Percentiles rank a stretch among this genome's conserved stretches.
Conservation (phyloP, 2,113 vertebrate species). For the pig (Sus scrofa) region DNA sequence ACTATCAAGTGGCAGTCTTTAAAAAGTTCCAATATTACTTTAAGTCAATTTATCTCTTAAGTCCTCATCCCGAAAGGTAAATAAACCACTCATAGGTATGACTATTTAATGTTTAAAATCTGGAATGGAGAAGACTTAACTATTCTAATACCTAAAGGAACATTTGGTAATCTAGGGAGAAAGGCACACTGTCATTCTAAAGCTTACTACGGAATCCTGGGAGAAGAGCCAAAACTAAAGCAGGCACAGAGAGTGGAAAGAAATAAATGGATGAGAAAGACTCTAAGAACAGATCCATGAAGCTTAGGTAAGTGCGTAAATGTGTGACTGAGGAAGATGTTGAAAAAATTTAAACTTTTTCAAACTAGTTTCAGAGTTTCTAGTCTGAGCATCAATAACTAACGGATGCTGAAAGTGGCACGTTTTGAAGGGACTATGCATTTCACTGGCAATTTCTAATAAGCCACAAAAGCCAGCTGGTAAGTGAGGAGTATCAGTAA, state of each 20-base stretch:
- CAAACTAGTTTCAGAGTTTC: not conserved
- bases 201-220: not conserved
- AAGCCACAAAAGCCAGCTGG: not conserved
- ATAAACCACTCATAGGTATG: conserved; percentile 48
- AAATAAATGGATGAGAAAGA: not conserved
- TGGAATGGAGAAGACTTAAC: conserved; percentile 22
- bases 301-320: not conserved
- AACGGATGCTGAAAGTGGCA: not conserved
- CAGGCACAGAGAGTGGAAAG: not conserved
- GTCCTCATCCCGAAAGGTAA: conserved; percentile 29
- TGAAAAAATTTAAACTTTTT: conserved; percentile 16
- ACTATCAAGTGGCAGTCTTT: conserved; percentile 15
- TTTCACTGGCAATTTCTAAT: not conserved
- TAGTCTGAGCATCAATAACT: not conserved
- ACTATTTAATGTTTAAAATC: conserved; percentile 33
- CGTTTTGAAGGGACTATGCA: not conserved
- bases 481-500: not conserved
- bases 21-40: conserved; percentile 37
- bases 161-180: not conserved
- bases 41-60: conserved; percentile 48
- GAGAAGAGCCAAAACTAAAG: not conserved
- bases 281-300: not conserved
- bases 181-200: not conserved
- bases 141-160: conserved; percentile 38
- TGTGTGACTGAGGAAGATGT: not conserved